Evolutionary conservation across 2,888 invertebrate species (phyloP).

Genomic region (Watsonalla binaria): DNA sequence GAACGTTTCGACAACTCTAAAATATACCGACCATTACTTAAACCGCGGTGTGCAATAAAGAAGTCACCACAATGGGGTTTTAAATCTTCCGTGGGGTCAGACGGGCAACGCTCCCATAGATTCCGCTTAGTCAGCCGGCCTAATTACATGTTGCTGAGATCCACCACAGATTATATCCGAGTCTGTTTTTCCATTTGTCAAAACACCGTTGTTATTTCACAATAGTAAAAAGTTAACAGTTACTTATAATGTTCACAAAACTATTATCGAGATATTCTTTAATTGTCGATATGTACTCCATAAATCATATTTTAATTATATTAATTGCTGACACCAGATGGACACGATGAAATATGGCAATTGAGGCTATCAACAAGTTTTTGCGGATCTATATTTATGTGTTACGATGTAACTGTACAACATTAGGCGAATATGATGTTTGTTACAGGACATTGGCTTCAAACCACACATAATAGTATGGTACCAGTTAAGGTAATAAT

Average conservation of each 20-base stretch:
- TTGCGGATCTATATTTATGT: conserved; percentile 20
- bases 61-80: conserved; percentile 43
- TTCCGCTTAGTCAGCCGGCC: conserved; percentile 56
- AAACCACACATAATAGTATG: background rate
- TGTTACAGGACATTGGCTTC: background rate
- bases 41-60: conserved; percentile 43
- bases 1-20: conserved; percentile 38
- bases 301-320: conserved; percentile 31
- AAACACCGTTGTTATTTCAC: conserved; percentile 26
- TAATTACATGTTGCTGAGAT: conserved; percentile 49
- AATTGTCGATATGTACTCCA: conserved; percentile 23
- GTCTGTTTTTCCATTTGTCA: conserved; percentile 42
- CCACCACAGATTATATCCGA: conserved; percentile 38
- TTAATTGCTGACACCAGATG: background rate
- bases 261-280: conserved; percentile 10
- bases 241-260: conserved; percentile 1
- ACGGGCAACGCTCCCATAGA: conserved; percentile 47
- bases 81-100: conserved; percentile 43
- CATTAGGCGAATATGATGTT: background rate
- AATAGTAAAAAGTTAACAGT: conserved; percentile 1
- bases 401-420: conserved; percentile 10
- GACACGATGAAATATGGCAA: conserved; percentile 6
- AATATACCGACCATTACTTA: conserved; percentile 40
- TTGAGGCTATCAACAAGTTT: conserved; percentile 23
- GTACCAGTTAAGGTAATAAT: no score